Base-by-base conservation (phyloP, 2,797 vertebrate genomes). In the Sardinella longiceps region DNA sequence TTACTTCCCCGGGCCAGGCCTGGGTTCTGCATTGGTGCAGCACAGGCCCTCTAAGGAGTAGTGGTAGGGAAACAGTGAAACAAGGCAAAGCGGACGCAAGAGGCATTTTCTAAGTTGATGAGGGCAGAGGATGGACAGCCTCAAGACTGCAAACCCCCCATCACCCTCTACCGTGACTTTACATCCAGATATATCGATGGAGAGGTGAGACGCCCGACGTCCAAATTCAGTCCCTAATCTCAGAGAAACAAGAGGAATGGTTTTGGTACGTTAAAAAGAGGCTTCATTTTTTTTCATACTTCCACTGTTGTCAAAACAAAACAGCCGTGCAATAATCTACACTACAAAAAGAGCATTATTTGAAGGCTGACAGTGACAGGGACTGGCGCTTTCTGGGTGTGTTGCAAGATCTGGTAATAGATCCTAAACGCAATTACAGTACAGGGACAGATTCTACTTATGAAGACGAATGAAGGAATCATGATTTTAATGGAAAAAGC, bases 1-100 rank as follows among this genome's bases (percentile, higher is more conserved):
- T 95, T 93, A 94, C 91, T 92, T 93, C 92, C 91, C 91, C 87
- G 88, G 89, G 91, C 84, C 83, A 87, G 88, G 89, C 51, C 51
- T 23, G 18, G 20, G 51, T 53, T 53, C 51, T 53, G 90, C 90
- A 93, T 92, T 92, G 85, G 93, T 90, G 93, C 94, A 94, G 93
- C 91, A 33, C 20, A 15, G 28, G 93, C 92, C 89, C 56, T 58
- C 46, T 85, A 91, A 93, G 30, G 91, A 94, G 90, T 92, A 92
- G 91, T 93, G 91, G 92, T 87, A 86, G 88, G 89, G 91, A 88
- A 91, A 87, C 5, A 18, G 91, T 92, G 89, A 85, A 87, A 89
- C 87, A 90, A 82, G 53, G 85, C 91, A 90, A 88, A 88, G 90
- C 88, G 83, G 87, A 92, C n/a, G 12, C 93, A 90, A 90, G 89